These are phyloP conservation scores for Heliangelus exortis DNA, from an alignment of 2,797 vertebrate species.

Conservation along the genomic window DNA sequence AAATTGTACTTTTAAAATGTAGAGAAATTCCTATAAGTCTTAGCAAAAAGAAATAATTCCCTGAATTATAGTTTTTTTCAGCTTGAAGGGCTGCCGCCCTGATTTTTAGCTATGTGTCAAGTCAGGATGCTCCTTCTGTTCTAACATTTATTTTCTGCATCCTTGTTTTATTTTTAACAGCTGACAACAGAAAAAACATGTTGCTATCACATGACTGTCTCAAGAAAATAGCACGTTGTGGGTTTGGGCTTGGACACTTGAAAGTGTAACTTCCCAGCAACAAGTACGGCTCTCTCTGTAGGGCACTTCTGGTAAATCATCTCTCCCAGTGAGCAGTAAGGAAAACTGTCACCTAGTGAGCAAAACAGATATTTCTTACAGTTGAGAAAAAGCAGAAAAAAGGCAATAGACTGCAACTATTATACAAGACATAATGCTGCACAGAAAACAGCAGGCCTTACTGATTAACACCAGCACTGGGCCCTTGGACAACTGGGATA, in stretches of 20 bases:
- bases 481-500: neutral
- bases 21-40: neutral
- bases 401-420: neutral
- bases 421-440: neutral
- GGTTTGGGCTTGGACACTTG: constrained; percentile 61
- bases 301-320: constrained; percentile 61
- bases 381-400: neutral
- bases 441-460: neutral
- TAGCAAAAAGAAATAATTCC: neutral
- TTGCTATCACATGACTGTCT: constrained; percentile 55
- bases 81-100: neutral
- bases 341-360: constrained; percentile 29
- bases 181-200: constrained; percentile 18
- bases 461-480: neutral
- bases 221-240: constrained; percentile 55
- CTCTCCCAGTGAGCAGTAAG: constrained; percentile 36
- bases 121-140: neutral
- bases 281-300: constrained; percentile 23
- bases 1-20: neutral
- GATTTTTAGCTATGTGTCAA: constrained; percentile 4
- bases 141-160: constrained; percentile 42
- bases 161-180: constrained; percentile 64
- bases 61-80: neutral
- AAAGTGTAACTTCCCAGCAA: constrained; percentile 63
- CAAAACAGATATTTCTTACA: neutral